Percentiles rank a stretch among this genome's conserved stretches.
Evolutionary conservation across 2,797 vertebrate species (phyloP).

Genomic region (Luscinia megarhynchos): DNA sequence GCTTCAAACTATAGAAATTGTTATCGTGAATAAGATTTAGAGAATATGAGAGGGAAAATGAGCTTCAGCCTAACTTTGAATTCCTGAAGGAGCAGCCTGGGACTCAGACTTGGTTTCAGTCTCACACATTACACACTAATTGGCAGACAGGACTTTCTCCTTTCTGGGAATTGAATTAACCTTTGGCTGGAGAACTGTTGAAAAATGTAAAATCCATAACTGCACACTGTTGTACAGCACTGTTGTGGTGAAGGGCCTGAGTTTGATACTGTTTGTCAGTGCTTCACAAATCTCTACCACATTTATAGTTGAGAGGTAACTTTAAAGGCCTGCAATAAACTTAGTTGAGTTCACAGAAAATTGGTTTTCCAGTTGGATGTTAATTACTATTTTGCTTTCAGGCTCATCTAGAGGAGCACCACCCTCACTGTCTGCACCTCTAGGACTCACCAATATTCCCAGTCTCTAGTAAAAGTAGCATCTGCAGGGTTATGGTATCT

Average conservation of each 20-base stretch:
- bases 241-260: not conserved
- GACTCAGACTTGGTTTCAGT: not conserved
- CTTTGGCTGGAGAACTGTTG: not conserved
- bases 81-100: not conserved
- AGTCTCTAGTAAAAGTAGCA: not conserved
- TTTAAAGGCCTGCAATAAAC: not conserved
- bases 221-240: not conserved
- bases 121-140: not conserved
- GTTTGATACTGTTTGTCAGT: not conserved
- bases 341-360: not conserved
- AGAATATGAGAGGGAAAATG: not conserved
- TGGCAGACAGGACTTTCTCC: not conserved
- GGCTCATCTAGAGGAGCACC: not conserved
- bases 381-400: not conserved
- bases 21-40: not conserved
- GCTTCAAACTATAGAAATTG: not conserved
- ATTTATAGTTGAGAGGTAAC: not conserved
- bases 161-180: constrained; percentile 25
- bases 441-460: not conserved
- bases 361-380: not conserved
- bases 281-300: not conserved
- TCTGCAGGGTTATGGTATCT: not conserved
- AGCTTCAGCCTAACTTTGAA: not conserved
- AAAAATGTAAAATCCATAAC: not conserved
- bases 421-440: not conserved